A percentile compares a stretch with the other conserved stretches of the same genome.
Evolutionary conservation across 2,113 vertebrate species (phyloP).

Genomic region (Amphiprion percula): DNA sequence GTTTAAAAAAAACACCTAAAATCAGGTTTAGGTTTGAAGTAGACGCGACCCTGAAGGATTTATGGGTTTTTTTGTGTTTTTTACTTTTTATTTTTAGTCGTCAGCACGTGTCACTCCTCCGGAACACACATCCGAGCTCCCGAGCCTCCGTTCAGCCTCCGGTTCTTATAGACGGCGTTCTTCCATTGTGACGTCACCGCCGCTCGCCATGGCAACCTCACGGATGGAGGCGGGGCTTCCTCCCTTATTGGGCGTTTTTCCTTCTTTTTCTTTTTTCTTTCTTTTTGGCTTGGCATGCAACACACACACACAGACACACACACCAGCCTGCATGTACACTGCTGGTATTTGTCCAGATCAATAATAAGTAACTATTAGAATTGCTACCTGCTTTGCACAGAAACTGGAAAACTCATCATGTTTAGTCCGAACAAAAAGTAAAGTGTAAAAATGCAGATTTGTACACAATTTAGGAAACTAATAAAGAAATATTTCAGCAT

Average conservation of each 20-base stretch:
- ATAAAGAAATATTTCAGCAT: no score
- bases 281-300: background rate
- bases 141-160: slow-evolving; percentile 56
- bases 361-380: no score
- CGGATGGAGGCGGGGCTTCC: slow-evolving; percentile 76
- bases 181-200: slow-evolving; percentile 82
- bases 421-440: no score
- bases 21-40: no score
- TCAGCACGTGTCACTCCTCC: slow-evolving; percentile 78
- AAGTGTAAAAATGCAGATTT: no score
- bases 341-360: no score
- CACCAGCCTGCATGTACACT: slow-evolving; percentile 1
- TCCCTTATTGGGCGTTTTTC: slow-evolving; percentile 48
- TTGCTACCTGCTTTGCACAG: no score
- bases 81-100: slow-evolving; percentile 1
- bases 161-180: slow-evolving; percentile 81
- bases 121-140: slow-evolving; percentile 73
- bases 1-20: slow-evolving; percentile 22
- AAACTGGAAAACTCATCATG: no score
- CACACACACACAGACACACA: slow-evolving; percentile 1
- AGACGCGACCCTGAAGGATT: no score
- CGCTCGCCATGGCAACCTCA: slow-evolving; percentile 85
- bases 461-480: no score
- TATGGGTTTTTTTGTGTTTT: background rate
- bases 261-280: background rate